Conservation (phyloP, 2,797 vertebrate species). For the Tragopan temminckii region DNA sequence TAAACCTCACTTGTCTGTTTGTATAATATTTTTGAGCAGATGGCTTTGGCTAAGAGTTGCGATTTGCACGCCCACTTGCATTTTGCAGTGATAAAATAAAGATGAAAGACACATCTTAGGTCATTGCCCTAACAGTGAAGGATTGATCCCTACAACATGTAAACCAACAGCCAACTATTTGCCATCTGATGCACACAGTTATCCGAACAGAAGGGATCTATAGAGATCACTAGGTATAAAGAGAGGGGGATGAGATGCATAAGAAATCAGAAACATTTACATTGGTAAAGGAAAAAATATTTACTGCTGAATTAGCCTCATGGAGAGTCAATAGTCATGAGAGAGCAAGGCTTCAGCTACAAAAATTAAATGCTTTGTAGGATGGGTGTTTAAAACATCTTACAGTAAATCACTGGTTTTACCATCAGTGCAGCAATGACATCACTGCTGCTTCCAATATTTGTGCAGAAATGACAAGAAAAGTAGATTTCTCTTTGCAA, state of each 20-base stretch:
- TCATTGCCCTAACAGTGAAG: slow-evolving; percentile 45
- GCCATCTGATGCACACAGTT: slow-evolving; percentile 50
- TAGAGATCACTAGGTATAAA: slow-evolving; percentile 44
- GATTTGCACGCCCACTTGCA: slow-evolving; percentile 70
- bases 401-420: neutral
- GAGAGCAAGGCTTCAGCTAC: slow-evolving; percentile 38
- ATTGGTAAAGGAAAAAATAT: slow-evolving; percentile 66
- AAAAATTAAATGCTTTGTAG: slow-evolving; percentile 48
- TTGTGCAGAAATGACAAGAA: slow-evolving; percentile 30
- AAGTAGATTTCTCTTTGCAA: neutral
- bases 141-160: slow-evolving; percentile 58
- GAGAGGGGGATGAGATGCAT: slow-evolving; percentile 35
- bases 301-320: slow-evolving; percentile 64
- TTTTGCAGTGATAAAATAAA: slow-evolving; percentile 74
- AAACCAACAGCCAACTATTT: slow-evolving; percentile 59
- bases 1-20: slow-evolving; percentile 65
- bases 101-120: slow-evolving; percentile 68
- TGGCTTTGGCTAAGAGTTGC: slow-evolving; percentile 72
- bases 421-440: neutral
- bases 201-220: slow-evolving; percentile 63
- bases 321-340: slow-evolving; percentile 44
- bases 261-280: slow-evolving; percentile 67
- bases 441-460: neutral
- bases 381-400: neutral
- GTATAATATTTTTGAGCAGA: slow-evolving; percentile 71